A percentile compares a stretch with the other conserved stretches of the same genome.
phyloP scores from a whole-genome alignment of 1,140 invertebrate genomes.

The Saccostrea echinata region DNA sequence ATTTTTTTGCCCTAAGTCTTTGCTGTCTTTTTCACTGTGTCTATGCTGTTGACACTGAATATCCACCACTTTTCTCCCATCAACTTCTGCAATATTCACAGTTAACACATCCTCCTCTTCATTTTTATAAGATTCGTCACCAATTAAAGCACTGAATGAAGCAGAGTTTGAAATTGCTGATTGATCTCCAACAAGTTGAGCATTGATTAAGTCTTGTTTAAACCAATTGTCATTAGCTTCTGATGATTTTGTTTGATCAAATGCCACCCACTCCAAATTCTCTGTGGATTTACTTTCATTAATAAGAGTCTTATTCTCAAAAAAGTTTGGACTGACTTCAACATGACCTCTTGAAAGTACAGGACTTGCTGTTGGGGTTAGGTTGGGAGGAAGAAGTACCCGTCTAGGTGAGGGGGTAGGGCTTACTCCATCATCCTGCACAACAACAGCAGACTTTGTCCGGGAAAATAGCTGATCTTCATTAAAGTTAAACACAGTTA shows the following conservation, averaged over 20 bases:
- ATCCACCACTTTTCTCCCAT: conserved; percentile 59
- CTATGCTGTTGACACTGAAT: conserved; percentile 55
- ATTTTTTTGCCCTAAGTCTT: neutral
- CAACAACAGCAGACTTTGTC: conserved; percentile 72
- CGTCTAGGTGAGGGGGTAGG: conserved; percentile 70
- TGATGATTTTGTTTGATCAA: conserved; percentile 8
- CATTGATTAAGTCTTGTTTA: conserved; percentile 19
- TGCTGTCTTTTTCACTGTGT: neutral
- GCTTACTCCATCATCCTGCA: conserved; percentile 65
- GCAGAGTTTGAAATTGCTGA: conserved; percentile 17
- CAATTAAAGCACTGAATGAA: conserved; percentile 35
- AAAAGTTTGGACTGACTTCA: neutral
- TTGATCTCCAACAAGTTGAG: conserved; percentile 18
- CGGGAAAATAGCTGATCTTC: conserved; percentile 74
- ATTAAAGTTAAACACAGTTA: conserved; percentile 70
- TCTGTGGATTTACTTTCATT: conserved; percentile 8
- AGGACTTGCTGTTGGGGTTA: conserved; percentile 69
- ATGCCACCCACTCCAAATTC: conserved; percentile 42
- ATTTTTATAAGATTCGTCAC: conserved; percentile 16
- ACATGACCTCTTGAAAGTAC: conserved; percentile 40
- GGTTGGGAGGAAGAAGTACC: conserved; percentile 73
- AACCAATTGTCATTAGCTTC: conserved; percentile 30
- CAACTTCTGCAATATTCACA: conserved; percentile 62
- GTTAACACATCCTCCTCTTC: conserved; percentile 67
- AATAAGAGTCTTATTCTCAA: neutral